Base-by-base conservation (phyloP, 2,888 invertebrate genomes). In the Entomobrya multifasciata region DNA sequence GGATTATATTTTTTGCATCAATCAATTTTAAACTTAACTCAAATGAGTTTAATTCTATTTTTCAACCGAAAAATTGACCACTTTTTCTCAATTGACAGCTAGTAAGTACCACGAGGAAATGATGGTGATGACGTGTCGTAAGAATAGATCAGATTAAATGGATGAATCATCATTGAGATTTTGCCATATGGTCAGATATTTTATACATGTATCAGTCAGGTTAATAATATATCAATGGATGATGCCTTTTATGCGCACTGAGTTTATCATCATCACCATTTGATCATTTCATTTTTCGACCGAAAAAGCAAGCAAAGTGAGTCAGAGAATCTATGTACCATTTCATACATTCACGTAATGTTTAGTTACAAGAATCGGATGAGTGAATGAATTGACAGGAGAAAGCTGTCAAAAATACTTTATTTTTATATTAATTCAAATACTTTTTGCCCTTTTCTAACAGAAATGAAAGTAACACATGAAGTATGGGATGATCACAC, bases 121-220 rank as follows among this genome's bases (percentile, higher is more conserved):
- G n/a, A n/a, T n/a, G n/a, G n/a, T n/a, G n/a, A n/a, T 17, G 17
- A 52, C 4, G 52, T 52, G 52, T 5, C 10, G 22, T 49, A 4
- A 49, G 13, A 49, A 10, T 15, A 8, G 11, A 36, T 36, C 8
- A 36, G 36, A 36, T 36, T 36, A 36, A 36, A 36, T 36, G 36
- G 8, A 36, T 36, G 67, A 67, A 74, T 74, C 74, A 74, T 74
- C 74, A n/a, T 72, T 17, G 20, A 22, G 20, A 22, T 65, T 36
- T 30, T 65, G 55, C 74, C 74, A 74, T 74, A 74, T 74, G 74
- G 30, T 30, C 74, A 15, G 15, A n/a, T 72, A 72, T 47, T 72
- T 11, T 52, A 72, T 52, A 1, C n/a, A 0, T 10, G 52, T 36
- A 22, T 20, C 25, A 30, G 11, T 52, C 30, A 17, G 36, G 30